phyloP scores from a whole-genome alignment of 2,888 invertebrate species.

The Pseudolycoriella hygida region DNA sequence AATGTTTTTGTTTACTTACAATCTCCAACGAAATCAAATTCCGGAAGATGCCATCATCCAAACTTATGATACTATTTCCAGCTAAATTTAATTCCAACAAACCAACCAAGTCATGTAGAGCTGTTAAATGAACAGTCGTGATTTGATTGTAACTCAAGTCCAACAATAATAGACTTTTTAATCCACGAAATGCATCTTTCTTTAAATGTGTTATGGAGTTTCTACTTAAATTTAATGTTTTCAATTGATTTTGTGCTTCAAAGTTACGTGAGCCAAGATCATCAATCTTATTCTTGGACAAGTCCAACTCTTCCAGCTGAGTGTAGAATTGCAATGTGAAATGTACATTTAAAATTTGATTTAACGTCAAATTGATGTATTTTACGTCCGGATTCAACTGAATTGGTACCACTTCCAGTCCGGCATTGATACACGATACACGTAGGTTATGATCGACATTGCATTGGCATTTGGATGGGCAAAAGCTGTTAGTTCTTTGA shows the following conservation, averaged over 20 bases:
- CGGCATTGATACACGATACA: constrained; percentile 59
- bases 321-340: constrained; percentile 66
- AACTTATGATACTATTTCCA: constrained; percentile 54
- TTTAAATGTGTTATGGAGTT: constrained; percentile 54
- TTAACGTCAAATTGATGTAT: constrained; percentile 67
- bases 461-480: constrained; percentile 67
- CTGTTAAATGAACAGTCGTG: constrained; percentile 48
- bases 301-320: constrained; percentile 60
- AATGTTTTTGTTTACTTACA: no score
- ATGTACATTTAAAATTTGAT: constrained; percentile 60
- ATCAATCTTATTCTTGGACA: constrained; percentile 65
- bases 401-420: constrained; percentile 70
- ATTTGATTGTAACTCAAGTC: constrained; percentile 66
- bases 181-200: constrained; percentile 59
- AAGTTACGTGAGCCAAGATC: constrained; percentile 69
- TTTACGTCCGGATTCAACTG: constrained; percentile 75
- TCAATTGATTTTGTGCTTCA: constrained; percentile 54
- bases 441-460: constrained; percentile 58
- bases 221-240: constrained; percentile 55
- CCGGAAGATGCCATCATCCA: constrained; percentile 52
- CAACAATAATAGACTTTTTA: constrained; percentile 45
- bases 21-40: constrained; percentile 49
- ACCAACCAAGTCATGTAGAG: constrained; percentile 60
- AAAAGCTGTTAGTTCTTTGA: constrained; percentile 38
- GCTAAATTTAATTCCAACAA: constrained; percentile 58